Conservation (phyloP, 2,797 vertebrate genomes). For the Enteromius fasciolatus region DNA sequence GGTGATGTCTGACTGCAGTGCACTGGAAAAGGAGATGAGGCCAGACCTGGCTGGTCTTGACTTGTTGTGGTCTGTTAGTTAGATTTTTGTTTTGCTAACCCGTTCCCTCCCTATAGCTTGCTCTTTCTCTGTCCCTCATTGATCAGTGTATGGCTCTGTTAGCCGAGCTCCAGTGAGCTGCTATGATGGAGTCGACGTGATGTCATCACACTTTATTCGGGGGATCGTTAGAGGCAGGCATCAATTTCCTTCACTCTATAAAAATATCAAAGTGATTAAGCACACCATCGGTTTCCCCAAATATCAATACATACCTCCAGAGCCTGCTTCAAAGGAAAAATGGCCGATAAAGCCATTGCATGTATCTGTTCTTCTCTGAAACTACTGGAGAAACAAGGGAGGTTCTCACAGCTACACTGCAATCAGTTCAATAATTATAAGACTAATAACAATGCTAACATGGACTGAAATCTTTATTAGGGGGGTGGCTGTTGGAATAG, state of each 20-base stretch:
- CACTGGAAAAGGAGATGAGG: constrained; percentile 39
- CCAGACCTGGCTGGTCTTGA: constrained; percentile 41
- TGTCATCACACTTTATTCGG: constrained; percentile 73
- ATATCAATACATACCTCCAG: constrained; percentile 75
- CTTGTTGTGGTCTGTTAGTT: constrained; percentile 40
- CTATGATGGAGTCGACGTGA: constrained; percentile 73
- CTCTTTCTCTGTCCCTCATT: constrained; percentile 16
- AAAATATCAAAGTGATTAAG: constrained; percentile 75
- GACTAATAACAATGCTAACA: not conserved
- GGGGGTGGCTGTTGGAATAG: not conserved
- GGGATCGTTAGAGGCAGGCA: constrained; percentile 61
- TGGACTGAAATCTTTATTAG: not conserved
- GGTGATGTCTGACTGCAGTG: constrained; percentile 49
- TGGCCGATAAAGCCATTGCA: constrained; percentile 56
- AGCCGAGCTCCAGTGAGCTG: constrained; percentile 52
- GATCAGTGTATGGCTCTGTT: constrained; percentile 14
- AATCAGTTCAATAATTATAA: constrained; percentile 1
- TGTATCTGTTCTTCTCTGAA: constrained; percentile 21
- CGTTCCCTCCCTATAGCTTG: not conserved
- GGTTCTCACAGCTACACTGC: constrained; percentile 5
- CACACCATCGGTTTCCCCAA: constrained; percentile 66
- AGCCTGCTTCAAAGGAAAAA: constrained; percentile 72
- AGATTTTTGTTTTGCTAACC: not conserved
- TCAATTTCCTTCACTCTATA: constrained; percentile 74
- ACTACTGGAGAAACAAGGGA: constrained; percentile 1